Conservation (phyloP, 2,797 vertebrate genomes). For the Artibeus lituratus region DNA sequence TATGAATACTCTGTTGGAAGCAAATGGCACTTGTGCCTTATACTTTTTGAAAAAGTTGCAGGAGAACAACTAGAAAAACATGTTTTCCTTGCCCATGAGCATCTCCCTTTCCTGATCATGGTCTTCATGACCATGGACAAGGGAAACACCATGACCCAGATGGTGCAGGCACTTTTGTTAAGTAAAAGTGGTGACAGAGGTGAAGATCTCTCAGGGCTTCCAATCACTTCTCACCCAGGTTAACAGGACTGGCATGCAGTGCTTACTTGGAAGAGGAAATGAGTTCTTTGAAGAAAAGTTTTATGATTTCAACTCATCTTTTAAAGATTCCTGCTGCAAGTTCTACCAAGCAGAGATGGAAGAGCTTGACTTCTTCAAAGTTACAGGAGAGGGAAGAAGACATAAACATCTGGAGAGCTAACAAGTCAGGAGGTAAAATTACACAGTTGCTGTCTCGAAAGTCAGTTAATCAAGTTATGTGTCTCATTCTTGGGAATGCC, state of each 20-base stretch:
- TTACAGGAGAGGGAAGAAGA: background rate
- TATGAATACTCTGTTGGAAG: background rate
- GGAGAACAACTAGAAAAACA: constrained; percentile 9
- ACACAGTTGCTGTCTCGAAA: background rate
- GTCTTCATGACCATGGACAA: constrained; percentile 61
- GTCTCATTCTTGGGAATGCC: constrained; percentile 50
- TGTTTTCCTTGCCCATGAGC: constrained; percentile 57
- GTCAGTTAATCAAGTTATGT: accelerated
- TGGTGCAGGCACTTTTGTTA: constrained; percentile 56
- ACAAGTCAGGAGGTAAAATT: constrained; percentile 64
- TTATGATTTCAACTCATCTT: background rate
- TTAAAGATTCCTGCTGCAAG: background rate
- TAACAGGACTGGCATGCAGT: background rate
- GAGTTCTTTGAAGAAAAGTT: background rate
- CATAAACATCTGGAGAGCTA: constrained; percentile 58
- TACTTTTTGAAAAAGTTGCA: constrained; percentile 50
- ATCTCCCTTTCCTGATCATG: constrained; percentile 68
- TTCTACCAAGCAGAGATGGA: background rate
- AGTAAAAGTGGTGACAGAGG: background rate
- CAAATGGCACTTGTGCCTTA: constrained; percentile 64
- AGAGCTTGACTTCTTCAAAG: background rate
- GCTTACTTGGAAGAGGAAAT: constrained; percentile 76
- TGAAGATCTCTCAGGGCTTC: background rate
- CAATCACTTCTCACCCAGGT: background rate
- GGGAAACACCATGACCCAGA: constrained; percentile 60